Evolutionary conservation across 2,113 vertebrate genomes (phyloP), one percentile per base, ranked within the genome.

Genomic region (Colinus virginianus): DNA sequence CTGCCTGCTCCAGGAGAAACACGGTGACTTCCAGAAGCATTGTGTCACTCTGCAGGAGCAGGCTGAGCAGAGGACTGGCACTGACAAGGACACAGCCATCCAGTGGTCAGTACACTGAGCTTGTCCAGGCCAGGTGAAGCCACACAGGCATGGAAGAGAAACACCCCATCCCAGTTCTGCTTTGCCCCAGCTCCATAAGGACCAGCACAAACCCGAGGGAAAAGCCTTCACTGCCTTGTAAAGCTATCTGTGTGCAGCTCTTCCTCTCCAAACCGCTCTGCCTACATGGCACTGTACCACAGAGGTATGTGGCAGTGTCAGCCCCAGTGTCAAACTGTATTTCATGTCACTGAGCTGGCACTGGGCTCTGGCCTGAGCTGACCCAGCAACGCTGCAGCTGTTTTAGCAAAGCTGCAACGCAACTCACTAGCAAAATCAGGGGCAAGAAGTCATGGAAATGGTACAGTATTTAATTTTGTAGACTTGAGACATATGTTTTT

Each of bases 401-500:
- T 42, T 62, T 42, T 34, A 84, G 43, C 69, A 36, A 63, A 56
- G 25, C 45, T 11, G 16, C 30, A 72, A 45, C 4, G 17, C 43
- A 56, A 63, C 20, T 42, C 26, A 34, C 13, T 43, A 15, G 56
- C 25, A 36, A 74, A 56, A 59, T 5, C n/a, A 49, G 55, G 46
- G 26, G n/a, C 21, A 67, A 51, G 18, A 38, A 15, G n/a, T 28
- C 64, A 42, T 19, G 32, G 28, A 18, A n/a, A 70, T 55, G n/a
- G 28, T 55, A 3, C 13, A 14, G 15, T 13, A 14, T 23, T 25
- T 34, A 38, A 14, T 56, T 40, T 34, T 58, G 43, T 36, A 53
- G 13, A 4, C 36, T 21, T 58, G 51, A 18, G 48, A 45, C 20
- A 3, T 15, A 38, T 0, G 5, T 2, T 1, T 36, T 14, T 43